Conservation (phyloP, 2,113 vertebrate genomes). For the Ceratotherium simum region DNA sequence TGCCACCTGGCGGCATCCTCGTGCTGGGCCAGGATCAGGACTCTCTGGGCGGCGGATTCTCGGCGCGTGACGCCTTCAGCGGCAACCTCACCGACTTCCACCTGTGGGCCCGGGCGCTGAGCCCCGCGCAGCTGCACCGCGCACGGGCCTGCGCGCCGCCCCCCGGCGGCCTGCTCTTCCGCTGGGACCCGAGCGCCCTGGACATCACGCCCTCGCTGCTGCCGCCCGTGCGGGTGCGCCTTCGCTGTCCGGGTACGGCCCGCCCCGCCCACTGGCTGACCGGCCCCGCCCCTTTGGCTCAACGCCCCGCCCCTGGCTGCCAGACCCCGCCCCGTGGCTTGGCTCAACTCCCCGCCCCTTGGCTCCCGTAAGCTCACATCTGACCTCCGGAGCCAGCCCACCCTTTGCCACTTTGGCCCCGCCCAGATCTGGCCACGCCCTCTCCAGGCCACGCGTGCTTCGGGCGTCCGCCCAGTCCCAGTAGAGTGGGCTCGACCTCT, state of each 20-base stretch:
- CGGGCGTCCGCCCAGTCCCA: not conserved
- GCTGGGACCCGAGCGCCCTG: conserved; percentile 85
- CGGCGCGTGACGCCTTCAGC: conserved; percentile 91
- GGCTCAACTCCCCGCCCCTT: not conserved
- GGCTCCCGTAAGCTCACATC: not conserved
- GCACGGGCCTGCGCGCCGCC: conserved; percentile 85
- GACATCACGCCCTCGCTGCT: conserved; percentile 84
- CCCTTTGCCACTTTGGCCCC: not conserved
- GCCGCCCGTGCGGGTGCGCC: conserved; percentile 57
- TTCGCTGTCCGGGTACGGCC: conserved; percentile 89
- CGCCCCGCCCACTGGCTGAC: accelerated
- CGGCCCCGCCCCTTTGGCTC: not conserved
- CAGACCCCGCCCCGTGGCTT: not conserved
- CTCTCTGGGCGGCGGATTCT: conserved; percentile 93
- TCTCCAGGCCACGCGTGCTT: not conserved
- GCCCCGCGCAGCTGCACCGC: conserved; percentile 83
- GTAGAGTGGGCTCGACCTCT: too few relatives aligned
- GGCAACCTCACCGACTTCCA: conserved; percentile 93
- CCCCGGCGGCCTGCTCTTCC: conserved; percentile 84
- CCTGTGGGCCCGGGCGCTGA: conserved; percentile 89
- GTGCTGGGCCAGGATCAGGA: conserved; percentile 96
- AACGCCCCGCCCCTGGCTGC: not conserved
- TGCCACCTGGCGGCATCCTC: conserved; percentile 89
- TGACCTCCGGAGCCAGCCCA: not conserved
- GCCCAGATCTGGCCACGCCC: not conserved